Evolutionary conservation across 2,888 invertebrate species (phyloP), one percentile per base, ranked within the genome.

Genomic region (Plagodis pulveraria): DNA sequence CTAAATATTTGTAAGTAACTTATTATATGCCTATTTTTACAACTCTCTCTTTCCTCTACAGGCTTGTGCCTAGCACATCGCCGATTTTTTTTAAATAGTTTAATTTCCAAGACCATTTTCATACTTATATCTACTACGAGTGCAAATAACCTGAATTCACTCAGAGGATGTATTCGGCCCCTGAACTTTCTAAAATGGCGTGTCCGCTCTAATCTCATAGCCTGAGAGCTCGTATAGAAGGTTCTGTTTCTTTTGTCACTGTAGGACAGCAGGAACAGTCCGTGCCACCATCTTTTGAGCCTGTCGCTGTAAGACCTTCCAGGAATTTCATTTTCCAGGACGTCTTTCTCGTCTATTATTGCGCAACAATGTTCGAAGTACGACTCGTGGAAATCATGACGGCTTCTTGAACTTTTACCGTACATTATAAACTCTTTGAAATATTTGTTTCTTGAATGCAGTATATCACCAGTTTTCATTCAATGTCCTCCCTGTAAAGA

Each of bases 141-240:
- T 22, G 22, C 22, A 4, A 22, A 2, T 22, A 41, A 67, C 67
- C 67, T 62, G 48, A 67, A 67, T 36, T 74, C 74, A 59, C 81
- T 81, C 35, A 80, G 54, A 6, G 83, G 83, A 58, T 82, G 81
- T 35, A 83, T 81, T 34, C 71, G 62, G 8, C 59, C 57, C 5
- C 67, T 58, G 48, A 71, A 67, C 6, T 67, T 58, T 5, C 77
- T 71, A 56, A 67, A 81, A 11, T 83, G 80, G 11, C 66, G 64
- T 5, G 67, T 61, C 22, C 83, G 71, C 8, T 78, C 78, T 45
- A 73, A 69, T 38, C 67, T 71, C 63, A 80, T 74, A 0, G 77
- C 72, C 36, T 80, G 70, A 0, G 78, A 75, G 52, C 81, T 81
- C 5, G 65, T 69, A 56, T 78, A 81, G 56, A 70, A 81, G 0